Evolutionary conservation across 2,113 vertebrate genomes (phyloP), one percentile per base, ranked within the genome.

Genomic region (Peromyscus leucopus): DNA sequence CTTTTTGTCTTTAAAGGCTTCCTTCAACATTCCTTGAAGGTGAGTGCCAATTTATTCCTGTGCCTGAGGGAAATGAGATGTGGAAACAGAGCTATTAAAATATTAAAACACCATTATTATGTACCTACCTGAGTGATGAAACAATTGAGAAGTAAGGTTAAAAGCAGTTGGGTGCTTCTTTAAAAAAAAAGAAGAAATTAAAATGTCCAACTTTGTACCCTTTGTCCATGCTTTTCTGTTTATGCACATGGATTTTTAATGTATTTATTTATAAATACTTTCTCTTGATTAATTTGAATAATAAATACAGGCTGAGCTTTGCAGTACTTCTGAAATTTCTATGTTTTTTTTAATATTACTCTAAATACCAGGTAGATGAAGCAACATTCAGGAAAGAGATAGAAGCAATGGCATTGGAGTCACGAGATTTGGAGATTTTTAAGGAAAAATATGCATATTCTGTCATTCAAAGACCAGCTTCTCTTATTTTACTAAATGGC

Each of bases 281-380:
- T 94, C 61, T 93, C 46, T 59, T 95, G 4, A 95, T 96, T 92
- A 91, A 88, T 31, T 91, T 93, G 28, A 48, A 90, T 61, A 74
- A 67, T 94, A 46, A 91, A 74, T 79, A 46, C 7, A 94, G 57
- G 1, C 22, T 86, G 21, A 89, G 51, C 19, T 93, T 94, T 97
- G 74, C 90, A 89, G 22, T 90, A 96, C 80, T 82, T 95, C 24
- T 91, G 39, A 93, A 94, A 92, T 13, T 36, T n/a, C 72, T 22
- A 83, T 63, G 5, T 15, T 95, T 96, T 93, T 7, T 15, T 94
- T 74, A 89, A 71, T 39, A 59, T 95, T 96, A 97, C 69, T 95
- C 48, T 72, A 65, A 95, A 51, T 3, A 86, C 3, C 21, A n/a
- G 31, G 11, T 57, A 69, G 4, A 59, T n/a, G 93, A 89, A 89